These are phyloP conservation scores for Littorina saxatilis DNA, from an alignment of 1,140 invertebrate genomes.

Conservation along the genomic window DNA sequence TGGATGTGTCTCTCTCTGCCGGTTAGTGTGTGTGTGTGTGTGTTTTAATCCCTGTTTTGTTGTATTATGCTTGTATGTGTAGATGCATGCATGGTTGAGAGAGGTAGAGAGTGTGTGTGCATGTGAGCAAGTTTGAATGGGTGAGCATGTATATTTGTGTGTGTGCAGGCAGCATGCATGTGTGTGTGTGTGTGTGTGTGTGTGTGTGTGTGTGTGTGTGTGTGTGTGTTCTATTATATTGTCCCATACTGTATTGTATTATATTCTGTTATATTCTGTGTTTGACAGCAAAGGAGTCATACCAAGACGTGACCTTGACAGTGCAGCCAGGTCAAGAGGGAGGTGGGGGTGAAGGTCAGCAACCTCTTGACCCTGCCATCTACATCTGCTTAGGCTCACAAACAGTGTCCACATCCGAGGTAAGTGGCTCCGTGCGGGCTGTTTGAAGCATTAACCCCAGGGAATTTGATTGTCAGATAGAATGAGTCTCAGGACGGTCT, in stretches of 20 bases:
- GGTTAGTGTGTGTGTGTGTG: too few relatives aligned
- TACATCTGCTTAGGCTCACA: slow-evolving; percentile 26
- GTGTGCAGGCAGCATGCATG: background rate
- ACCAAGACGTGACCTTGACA: slow-evolving; percentile 13
- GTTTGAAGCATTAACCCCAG: background rate
- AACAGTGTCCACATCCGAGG: background rate
- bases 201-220: background rate
- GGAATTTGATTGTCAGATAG: background rate
- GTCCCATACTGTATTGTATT: background rate
- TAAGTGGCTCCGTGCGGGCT: background rate
- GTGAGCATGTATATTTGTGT: too few relatives aligned
- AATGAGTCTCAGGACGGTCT: background rate
- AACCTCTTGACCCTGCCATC: background rate
- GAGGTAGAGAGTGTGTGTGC: too few relatives aligned
- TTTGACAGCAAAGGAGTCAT: background rate
- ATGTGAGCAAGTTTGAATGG: too few relatives aligned
- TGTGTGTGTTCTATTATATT: background rate
- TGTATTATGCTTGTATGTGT: too few relatives aligned
- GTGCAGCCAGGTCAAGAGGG: slow-evolving; percentile 19
- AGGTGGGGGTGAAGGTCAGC: slow-evolving; percentile 28
- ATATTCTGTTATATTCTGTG: background rate
- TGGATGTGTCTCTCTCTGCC: too few relatives aligned
- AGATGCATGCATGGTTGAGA: too few relatives aligned
- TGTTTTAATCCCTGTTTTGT: too few relatives aligned
- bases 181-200: background rate